These are phyloP conservation scores for Anastrepha ludens DNA, from an alignment of 1,140 invertebrate genomes.

Conservation along the genomic window DNA sequence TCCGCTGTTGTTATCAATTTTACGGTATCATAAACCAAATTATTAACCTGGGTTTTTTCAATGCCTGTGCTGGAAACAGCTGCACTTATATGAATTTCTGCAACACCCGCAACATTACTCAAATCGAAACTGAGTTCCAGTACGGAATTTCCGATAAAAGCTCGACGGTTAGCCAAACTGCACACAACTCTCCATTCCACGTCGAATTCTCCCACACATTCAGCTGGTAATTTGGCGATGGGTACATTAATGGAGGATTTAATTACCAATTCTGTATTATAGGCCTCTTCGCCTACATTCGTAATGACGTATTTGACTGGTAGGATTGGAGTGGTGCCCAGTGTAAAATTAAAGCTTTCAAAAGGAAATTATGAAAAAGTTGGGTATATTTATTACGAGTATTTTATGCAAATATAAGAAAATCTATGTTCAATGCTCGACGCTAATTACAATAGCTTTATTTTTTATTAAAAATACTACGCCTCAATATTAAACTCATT, in stretches of 20 bases:
- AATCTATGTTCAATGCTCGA: no score
- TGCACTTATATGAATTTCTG: constrained; percentile 1
- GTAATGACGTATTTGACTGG: constrained; percentile 61
- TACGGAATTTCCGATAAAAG: neutral
- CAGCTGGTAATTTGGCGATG: constrained; percentile 65
- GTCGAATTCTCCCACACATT: constrained; percentile 58
- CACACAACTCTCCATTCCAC: neutral
- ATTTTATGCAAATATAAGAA: no score
- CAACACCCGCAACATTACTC: neutral
- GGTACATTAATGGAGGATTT: constrained; percentile 61
- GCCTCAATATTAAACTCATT: no score
- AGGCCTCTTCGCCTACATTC: constrained; percentile 70
- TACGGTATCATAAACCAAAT: neutral
- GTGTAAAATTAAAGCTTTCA: constrained; percentile 33
- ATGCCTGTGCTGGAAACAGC: constrained; percentile 19
- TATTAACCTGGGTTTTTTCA: neutral
- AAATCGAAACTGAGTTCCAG: neutral
- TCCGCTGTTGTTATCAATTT: neutral
- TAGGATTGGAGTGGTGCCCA: constrained; percentile 63
- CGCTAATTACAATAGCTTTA: no score
- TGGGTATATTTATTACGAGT: no score
- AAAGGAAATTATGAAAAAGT: no score
- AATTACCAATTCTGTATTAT: constrained; percentile 63
- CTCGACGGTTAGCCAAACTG: neutral
- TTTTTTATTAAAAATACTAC: no score